These are phyloP conservation scores for Actinia tenebrosa DNA, from an alignment of 64 coral and sea anemone species.

Conservation along the genomic window DNA sequence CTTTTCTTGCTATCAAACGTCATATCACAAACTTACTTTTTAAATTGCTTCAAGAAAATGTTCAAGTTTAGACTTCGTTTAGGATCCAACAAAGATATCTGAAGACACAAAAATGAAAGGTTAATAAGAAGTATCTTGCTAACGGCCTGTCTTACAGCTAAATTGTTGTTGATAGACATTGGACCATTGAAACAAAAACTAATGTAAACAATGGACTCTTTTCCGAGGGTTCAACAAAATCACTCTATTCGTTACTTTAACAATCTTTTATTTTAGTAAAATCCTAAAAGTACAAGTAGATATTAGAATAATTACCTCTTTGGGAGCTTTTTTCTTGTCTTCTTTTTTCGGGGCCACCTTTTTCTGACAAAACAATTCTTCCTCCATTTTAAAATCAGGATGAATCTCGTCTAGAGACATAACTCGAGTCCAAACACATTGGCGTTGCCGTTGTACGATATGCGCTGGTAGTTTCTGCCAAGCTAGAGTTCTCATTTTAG, in stretches of 20 bases:
- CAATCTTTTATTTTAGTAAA: too few species aligned
- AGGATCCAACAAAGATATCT: constrained; percentile 91
- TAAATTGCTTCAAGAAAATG: constrained; percentile 83
- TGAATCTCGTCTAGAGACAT: constrained; percentile 49
- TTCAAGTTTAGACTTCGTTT: constrained; percentile 92
- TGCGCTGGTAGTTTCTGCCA: constrained; percentile 92
- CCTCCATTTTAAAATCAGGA: constrained; percentile 80
- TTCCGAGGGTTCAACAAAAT: too few species aligned
- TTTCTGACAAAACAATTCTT: constrained; percentile 98
- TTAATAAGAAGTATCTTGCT: background rate
- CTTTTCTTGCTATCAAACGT: too few species aligned
- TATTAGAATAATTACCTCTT: constrained; percentile 46
- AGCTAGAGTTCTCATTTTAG: constrained; percentile 86
- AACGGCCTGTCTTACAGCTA: too few species aligned
- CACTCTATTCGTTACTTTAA: too few species aligned
- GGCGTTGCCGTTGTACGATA: constrained; percentile 72
- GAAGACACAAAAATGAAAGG: background rate
- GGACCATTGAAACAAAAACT: too few species aligned
- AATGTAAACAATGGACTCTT: too few species aligned
- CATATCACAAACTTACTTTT: constrained; percentile 34
- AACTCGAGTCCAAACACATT: constrained; percentile 78
- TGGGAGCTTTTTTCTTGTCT: constrained; percentile 71
- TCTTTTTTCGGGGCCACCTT: constrained; percentile 57
- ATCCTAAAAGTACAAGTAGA: too few species aligned
- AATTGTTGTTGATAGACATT: too few species aligned